Percentiles rank a stretch among this genome's conserved stretches.
phyloP scores from a whole-genome alignment of 2,888 invertebrate species.

The Limnephilus auricula region DNA sequence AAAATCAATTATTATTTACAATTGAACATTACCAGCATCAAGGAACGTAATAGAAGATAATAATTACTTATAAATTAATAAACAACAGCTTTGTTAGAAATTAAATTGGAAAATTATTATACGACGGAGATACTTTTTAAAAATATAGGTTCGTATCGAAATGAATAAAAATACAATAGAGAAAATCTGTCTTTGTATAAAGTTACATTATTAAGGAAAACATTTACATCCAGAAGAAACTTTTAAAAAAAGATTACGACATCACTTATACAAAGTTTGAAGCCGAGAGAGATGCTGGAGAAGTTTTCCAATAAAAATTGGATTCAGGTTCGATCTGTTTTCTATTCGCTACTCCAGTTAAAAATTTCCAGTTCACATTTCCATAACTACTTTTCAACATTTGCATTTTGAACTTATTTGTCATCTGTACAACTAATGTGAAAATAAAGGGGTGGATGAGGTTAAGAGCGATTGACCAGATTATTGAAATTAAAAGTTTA shows the following conservation, averaged over 20 bases:
- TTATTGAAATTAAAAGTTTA: no score
- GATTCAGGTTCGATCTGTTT: slow-evolving; percentile 50
- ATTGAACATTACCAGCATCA: no score
- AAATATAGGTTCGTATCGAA: no score
- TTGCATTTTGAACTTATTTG: neutral
- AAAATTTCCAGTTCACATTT: neutral
- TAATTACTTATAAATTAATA: no score
- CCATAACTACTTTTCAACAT: neutral
- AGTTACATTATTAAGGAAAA: neutral
- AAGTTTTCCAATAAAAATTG: slow-evolving; percentile 52
- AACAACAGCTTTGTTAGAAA: no score
- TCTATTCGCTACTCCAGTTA: slow-evolving; percentile 29
- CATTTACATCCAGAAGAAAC: neutral
- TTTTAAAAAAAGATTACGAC: neutral
- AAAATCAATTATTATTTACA: no score
- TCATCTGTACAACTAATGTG: neutral
- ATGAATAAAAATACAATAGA: neutral
- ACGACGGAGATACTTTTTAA: no score
- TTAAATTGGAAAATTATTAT: no score
- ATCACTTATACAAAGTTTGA: neutral
- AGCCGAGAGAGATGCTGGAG: neutral
- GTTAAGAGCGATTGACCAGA: no score
- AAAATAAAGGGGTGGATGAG: neutral
- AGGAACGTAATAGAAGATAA: no score
- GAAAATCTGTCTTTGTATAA: neutral